Conservation (phyloP, 2,797 vertebrate genomes). For the Phyllotis vaccarum region DNA sequence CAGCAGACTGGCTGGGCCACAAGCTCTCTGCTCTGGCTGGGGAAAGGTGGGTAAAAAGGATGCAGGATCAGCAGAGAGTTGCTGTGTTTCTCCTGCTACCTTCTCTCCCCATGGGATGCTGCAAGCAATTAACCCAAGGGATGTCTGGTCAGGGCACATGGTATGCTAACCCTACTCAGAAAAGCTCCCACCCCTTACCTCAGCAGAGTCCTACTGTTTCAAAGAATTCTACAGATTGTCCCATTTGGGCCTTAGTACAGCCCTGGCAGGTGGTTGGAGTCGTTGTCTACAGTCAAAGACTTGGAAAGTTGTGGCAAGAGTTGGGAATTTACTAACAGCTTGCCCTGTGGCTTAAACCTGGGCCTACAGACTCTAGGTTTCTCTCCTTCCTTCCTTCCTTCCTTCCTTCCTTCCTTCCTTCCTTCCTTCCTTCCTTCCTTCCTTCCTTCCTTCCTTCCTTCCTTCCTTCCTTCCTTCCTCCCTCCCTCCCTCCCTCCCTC, state of each 20-base stretch:
- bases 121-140: not conserved
- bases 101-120: not conserved
- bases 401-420: not conserved
- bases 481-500: no score
- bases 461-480: not conserved
- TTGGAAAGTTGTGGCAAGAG: not conserved
- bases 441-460: no score
- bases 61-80: not conserved
- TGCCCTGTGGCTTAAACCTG: not conserved
- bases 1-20: not conserved
- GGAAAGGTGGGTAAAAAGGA: not conserved
- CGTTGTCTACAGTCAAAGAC: not conserved
- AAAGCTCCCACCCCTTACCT: not conserved
- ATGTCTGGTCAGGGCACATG: not conserved
- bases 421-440: not conserved
- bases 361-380: not conserved
- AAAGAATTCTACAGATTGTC: not conserved
- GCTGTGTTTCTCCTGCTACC: not conserved
- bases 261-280: not conserved
- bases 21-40: not conserved
- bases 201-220: not conserved
- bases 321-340: not conserved
- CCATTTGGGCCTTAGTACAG: not conserved
- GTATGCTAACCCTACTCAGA: not conserved
- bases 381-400: not conserved